Conservation (phyloP, 2,888 invertebrate species). For the Atethmia centrago region DNA sequence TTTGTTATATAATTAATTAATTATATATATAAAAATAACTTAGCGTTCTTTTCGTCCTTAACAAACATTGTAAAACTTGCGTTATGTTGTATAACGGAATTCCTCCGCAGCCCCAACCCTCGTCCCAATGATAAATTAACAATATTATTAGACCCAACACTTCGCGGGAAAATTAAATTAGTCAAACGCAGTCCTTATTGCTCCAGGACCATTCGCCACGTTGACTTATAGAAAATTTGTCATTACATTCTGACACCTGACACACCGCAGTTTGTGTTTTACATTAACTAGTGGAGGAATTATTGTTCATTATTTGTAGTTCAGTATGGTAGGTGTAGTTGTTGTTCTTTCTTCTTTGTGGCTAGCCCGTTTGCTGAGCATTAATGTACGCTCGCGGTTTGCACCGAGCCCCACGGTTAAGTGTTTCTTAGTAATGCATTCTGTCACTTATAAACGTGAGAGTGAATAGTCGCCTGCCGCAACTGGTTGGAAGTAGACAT, state of each 20-base stretch:
- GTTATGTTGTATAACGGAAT: conserved; percentile 39
- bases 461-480: conserved; percentile 44
- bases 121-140: conserved; percentile 85
- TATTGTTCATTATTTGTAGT: conserved; percentile 84
- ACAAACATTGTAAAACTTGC: conserved; percentile 31
- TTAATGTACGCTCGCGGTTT: conserved; percentile 85
- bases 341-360: conserved; percentile 72
- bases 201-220: conserved; percentile 50
- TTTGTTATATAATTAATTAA: too few relatives aligned
- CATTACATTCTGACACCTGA: conserved; percentile 73
- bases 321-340: conserved; percentile 67
- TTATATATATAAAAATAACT: neutral
- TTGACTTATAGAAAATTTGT: conserved; percentile 77
- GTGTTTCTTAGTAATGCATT: conserved; percentile 78
- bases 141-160: conserved; percentile 79
- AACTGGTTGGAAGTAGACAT: conserved; percentile 38
- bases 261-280: conserved; percentile 68
- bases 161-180: conserved; percentile 80
- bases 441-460: conserved; percentile 61
- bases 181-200: conserved; percentile 73
- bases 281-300: conserved; percentile 82
- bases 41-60: neutral
- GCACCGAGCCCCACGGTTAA: conserved; percentile 73
- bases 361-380: conserved; percentile 81
- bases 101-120: conserved; percentile 60